phyloP scores from a whole-genome alignment of 2,888 invertebrate species.

The Andrena dorsata region DNA sequence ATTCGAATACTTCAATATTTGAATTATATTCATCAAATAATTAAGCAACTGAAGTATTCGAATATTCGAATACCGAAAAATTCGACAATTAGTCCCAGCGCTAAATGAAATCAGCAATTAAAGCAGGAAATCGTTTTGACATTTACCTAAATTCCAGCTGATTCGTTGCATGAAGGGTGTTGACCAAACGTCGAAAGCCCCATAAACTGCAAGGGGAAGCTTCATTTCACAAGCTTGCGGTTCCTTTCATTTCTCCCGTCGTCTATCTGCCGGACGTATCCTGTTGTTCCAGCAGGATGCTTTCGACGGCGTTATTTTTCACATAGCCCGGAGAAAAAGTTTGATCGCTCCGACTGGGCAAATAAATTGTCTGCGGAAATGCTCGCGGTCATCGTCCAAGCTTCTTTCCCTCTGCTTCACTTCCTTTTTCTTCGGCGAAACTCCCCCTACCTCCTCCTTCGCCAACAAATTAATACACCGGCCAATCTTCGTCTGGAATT shows the following conservation, averaged over 20 bases:
- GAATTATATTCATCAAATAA: no score
- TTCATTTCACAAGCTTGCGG: constrained; percentile 53
- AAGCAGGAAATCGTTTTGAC: constrained; percentile 37
- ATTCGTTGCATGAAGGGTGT: constrained; percentile 21
- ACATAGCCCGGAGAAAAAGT: constrained; percentile 73
- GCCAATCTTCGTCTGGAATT: constrained; percentile 19
- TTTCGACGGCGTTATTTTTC: constrained; percentile 76
- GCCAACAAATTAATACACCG: constrained; percentile 61
- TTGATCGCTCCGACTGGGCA: constrained; percentile 75
- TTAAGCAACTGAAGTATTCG: no score
- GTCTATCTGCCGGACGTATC: constrained; percentile 40
- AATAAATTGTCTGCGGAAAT: constrained; percentile 76
- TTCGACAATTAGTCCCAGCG: no score
- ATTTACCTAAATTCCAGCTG: constrained; percentile 38
- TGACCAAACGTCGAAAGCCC: constrained; percentile 43
- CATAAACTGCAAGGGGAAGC: constrained; percentile 38
- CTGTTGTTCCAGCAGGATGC: constrained; percentile 70
- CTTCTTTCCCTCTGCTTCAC: constrained; percentile 54
- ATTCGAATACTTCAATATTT: no score
- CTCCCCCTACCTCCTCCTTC: constrained; percentile 1
- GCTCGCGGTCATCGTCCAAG: constrained; percentile 62
- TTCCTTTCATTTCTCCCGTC: constrained; percentile 46
- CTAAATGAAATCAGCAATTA: neutral
- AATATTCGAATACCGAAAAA: no score
- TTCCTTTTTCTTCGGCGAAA: constrained; percentile 43